Base-by-base conservation (phyloP, 2,888 invertebrate species). In the Platerodrilus igneus region DNA sequence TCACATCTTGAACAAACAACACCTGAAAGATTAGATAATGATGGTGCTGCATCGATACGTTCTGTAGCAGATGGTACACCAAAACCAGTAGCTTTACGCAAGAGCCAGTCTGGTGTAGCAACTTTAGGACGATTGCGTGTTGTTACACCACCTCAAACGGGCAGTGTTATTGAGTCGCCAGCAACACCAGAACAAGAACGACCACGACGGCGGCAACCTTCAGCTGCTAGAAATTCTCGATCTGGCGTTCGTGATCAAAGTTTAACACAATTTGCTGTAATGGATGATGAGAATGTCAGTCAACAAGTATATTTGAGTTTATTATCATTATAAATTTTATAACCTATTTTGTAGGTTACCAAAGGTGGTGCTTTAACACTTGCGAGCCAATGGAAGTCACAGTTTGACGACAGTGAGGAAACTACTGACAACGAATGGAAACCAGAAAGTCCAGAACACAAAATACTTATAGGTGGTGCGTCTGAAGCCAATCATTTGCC, bases 401-500 rank as follows among this genome's bases (percentile, higher is more conserved):
- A 94, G 64, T 94, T 94, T 63, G 93, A 93, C 58, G 93, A 94
- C 64, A 92, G 92, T 0, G 93, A 94, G 52, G 93, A 93, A 58
- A 90, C 91, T 29, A 90, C 90, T 0, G 92, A 93, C 64, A 91
- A 92, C 66, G 92, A 92, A 65, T 91, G 91, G 88, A 90, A 89
- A 59, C 89, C 86, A 50, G 91, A 91, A 55, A 78, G 79, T 53
- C 78, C 78, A 2, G 78, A 78, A 51, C 78, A 78, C 58, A 61
- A 63, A 30, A 51, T 50, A 4, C 45, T 45, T 8, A 11, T 49
- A 17, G 45, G 63, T 52, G 45, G 56, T 53, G 34, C 46, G 48
- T 63, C 63, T 18, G 66, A 61, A 45, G 58, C 67, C 27, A 67
- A 59, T 7, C 47, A 48, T 4, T 52, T 54, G 13, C 63, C 62